These are phyloP conservation scores for Spea hammondii DNA, from an alignment of 2,797 vertebrate species.

Conservation along the genomic window DNA sequence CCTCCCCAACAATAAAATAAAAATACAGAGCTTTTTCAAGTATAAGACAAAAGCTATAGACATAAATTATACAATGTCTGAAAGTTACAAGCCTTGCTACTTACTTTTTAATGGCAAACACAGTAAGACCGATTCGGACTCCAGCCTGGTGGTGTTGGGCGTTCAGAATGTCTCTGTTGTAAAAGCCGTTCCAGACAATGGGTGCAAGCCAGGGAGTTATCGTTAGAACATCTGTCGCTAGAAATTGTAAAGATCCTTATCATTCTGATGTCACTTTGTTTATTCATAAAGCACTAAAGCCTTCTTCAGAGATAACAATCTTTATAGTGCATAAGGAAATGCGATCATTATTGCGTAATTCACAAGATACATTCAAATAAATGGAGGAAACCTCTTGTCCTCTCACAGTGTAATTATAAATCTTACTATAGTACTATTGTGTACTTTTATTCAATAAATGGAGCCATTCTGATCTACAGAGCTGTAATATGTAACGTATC, in stretches of 20 bases:
- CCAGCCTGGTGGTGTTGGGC: slow-evolving; percentile 55
- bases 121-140: slow-evolving; percentile 52
- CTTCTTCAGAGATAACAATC: not conserved
- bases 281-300: not conserved
- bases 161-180: slow-evolving; percentile 56
- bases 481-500: too few species aligned
- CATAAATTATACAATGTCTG: not conserved
- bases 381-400: not conserved
- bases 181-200: slow-evolving; percentile 63
- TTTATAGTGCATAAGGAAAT: too few species aligned
- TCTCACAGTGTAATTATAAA: not conserved
- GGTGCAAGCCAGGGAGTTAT: slow-evolving; percentile 63
- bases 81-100: not conserved
- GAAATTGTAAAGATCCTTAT: not conserved
- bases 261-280: not conserved
- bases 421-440: not conserved
- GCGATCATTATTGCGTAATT: too few species aligned
- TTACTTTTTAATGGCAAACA: slow-evolving; percentile 60
- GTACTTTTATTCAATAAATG: too few species aligned
- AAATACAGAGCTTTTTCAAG: too few species aligned
- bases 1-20: too few species aligned
- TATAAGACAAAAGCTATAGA: not conserved
- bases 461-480: too few species aligned
- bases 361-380: too few species aligned
- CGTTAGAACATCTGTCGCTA: slow-evolving; percentile 54